Evolutionary conservation across 2,113 vertebrate species (phyloP), one percentile per base, ranked within the genome.

Genomic region (Kryptolebias marmoratus): DNA sequence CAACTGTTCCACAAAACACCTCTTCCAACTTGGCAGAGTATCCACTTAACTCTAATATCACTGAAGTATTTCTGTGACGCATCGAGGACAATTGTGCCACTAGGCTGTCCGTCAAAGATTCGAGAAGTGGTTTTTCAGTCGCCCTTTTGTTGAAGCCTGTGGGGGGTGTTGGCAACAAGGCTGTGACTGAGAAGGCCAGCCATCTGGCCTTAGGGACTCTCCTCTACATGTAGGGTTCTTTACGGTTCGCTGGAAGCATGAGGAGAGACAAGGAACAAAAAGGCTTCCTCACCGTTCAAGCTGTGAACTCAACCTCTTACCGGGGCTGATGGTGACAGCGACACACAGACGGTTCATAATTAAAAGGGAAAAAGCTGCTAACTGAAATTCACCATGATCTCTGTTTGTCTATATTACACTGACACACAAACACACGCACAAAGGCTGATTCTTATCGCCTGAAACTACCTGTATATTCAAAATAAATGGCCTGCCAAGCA

Each of bases 401-500:
- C 59, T 57, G 76, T 84, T 79, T 73, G 66, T 77, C 64, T 80
- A 15, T 55, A 54, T 70, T 77, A 57, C 75, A 52, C 44, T 68
- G 45, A 53, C 64, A 60, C 57, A 52, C 68, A 53, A 65, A 63
- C 56, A 61, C 53, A 64, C 65, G 39, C 4, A 52, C 52, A 18
- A 52, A 48, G 59, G 68, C 77, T 77, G 77, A 90, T 88, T 70
- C 82, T 82, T 82, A 90, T 89, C 81, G 73, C 79, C 85, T 30
- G 77, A 76, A 92, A 90, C 87, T 90, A 91, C 87, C 86, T 92
- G 88, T 88, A 79, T 87, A 88, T 88, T 86, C 15, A 71, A 88
- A 93, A 93, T 92, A 92, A 92, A 93, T 93, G 84, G 83, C 83
- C 87, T 91, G 91, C 88, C 91, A 92, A 89, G 79, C 82, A 68